Base-by-base conservation (phyloP, 1,140 invertebrate species). In the Conus betulinus region DNA sequence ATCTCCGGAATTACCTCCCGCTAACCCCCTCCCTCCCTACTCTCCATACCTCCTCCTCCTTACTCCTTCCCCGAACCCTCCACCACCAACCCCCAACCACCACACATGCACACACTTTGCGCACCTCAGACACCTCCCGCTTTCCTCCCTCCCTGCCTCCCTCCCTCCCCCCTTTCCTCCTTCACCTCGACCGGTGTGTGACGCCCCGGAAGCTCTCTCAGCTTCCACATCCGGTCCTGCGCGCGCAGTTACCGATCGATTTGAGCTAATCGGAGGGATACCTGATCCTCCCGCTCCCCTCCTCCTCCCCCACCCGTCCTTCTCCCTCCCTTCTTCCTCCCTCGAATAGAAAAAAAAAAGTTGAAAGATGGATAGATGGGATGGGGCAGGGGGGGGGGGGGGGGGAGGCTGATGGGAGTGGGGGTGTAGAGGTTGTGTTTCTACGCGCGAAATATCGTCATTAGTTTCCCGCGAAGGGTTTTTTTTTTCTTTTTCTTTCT, bases 201-300 rank as follows among this genome's bases (percentile, higher is more conserved):
- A 79, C 25, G 78, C 78, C 78, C 8, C 27, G 78, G 78, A 51
- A 52, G 78, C 27, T 71, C 67, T 71, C 67, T 8, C 67, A 11
- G 67, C 67, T 71, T 71, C 67, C 67, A 71, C 67, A 71, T 71
- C 67, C 67, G 67, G 67, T 71, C 67, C 7, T 71, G 67, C 67
- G 67, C 67, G 67, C 67, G 67, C 67, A 71, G 67, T 60, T 60
- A 60, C 57, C 57, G 17, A 71, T 71, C 67, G 67, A 71, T 71
- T 71, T 15, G 67, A 71, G 23, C 67, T 5, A 23, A 71, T 20
- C 67, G 8, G 67, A 23, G 8, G 15, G 67, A 71, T 71, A 71
- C 17, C 67, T 71, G 67, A 71, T 71, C 67, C 67, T 71, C 67
- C 8, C 17, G 5, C 8, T 71, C 8, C 8, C 7, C 20, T 71